Base-by-base conservation (phyloP, 2,888 invertebrate species). In the Dromius quadrimaculatus region DNA sequence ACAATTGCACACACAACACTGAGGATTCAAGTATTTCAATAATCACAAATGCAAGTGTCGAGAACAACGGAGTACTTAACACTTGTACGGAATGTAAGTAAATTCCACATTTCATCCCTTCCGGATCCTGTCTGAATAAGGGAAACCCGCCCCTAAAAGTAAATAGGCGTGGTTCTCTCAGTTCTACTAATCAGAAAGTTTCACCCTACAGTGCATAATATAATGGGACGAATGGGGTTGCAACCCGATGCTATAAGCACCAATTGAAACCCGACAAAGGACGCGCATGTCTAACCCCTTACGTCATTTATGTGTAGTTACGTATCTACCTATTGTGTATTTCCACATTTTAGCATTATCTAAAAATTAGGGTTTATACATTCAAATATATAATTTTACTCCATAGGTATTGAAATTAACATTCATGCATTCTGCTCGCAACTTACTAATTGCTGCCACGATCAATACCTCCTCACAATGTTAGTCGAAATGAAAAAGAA, bases 181-280 rank as follows among this genome's bases (percentile, higher is more conserved):
- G 15, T 22, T 63, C 41, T 23, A 45, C 63, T 15, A 63, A 63
- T 63, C 43, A 28, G 8, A 43, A 23, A 11, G 28, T n/a, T 43
- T n/a, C 2, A 23, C 20, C 11, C 20, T 47, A 23, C 20, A 8
- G 23, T 54, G 28, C 28, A 61, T 38, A 61, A 41, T 61, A 13
- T 22, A 15, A 61, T 15, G 38, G 13, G 9, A 11, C 20, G 8
- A 19, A 34, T 8, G 9, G 13, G 15, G 59, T 59, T 75, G 75
- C 78, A 83, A 75, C 84, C 85, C 73, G n/a, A 9, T 15, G 15
- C 2, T 28, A 3, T 15, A 28, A 5, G 13, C 13, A 15, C 50
- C 50, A 54, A 54, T 54, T 28, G 28, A 1, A 15, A n/a, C 11
- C 8, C 5, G 15, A 28, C n/a, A 32, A 13, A 15, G 28, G n/a